Evolutionary conservation across 2,888 invertebrate species (phyloP), one percentile per base, ranked within the genome.

Genomic region (Campoplex capitator): DNA sequence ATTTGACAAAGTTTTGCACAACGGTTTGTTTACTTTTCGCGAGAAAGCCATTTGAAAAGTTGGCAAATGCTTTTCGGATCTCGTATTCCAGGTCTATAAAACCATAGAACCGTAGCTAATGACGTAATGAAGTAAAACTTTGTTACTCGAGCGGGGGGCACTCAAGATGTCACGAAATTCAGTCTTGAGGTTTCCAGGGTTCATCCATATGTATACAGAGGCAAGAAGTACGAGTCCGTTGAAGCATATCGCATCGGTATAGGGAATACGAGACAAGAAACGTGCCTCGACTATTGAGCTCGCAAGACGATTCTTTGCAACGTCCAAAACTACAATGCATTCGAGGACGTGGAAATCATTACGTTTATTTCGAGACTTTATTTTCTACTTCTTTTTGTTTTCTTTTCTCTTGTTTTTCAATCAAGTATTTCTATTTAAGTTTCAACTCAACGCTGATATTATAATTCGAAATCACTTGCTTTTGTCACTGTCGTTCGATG

Each of bases 151-250:
- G 83, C 23, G 11, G 51, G 75, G 68, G 38, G 38, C 38, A 79
- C 79, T 86, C 79, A 65, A 79, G 83, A 76, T 75, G 79, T 83
- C 75, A 71, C 79, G 78, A 67, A 83, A 86, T 79, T 71, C 75
- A 23, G 51, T 71, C 86, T 65, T n/a, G 62, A 23, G 79, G 62
- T 65, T 78, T 79, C 54, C 23, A 18, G 54, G 56, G 75, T 32
- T 54, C 56, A 42, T 42, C 3, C 35, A 42, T 71, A 28, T 38
- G 18, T 83, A 65, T 65, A 77, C 32, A 67, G 32, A 58, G 38
- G 68, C 45, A 82, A 45, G 56, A 48, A 62, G 73, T 71, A 62
- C 32, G 51, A 71, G 56, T 51, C 73, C 62, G 71, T 62, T 62
- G 48, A 38, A 73, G 62, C 35, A 45, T 32, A 70, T 58, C 18